Conservation (phyloP, 2,797 vertebrate species). For the Amblyopsis hoosieri region DNA sequence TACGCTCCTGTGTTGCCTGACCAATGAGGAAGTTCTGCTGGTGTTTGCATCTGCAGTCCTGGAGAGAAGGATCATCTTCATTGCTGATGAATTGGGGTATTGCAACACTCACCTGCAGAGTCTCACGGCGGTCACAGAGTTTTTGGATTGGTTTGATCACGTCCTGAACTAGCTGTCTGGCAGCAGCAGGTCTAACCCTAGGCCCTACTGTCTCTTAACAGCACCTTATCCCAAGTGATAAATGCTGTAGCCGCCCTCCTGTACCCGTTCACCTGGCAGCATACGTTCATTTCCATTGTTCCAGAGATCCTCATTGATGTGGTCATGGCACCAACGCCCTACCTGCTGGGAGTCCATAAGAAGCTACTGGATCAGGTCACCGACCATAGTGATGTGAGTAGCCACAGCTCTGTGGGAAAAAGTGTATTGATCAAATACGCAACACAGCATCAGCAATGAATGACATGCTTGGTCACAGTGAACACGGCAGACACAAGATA, state of each 20-base stretch:
- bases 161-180: neutral
- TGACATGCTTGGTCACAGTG: too few species aligned
- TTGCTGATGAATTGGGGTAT: constrained; percentile 91
- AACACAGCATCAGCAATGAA: too few species aligned
- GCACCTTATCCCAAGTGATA: constrained; percentile 91
- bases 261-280: constrained; percentile 95
- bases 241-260: constrained; percentile 92
- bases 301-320: constrained; percentile 90
- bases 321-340: constrained; percentile 93
- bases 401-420: neutral
- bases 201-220: constrained; percentile 50
- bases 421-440: neutral
- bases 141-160: neutral
- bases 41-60: constrained; percentile 87
- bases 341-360: constrained; percentile 92
- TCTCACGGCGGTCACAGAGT: neutral
- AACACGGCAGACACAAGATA: too few species aligned
- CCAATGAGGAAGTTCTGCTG: constrained; percentile 81
- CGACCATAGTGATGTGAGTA: constrained; percentile 82
- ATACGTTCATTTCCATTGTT: constrained; percentile 94
- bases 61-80: constrained; percentile 89
- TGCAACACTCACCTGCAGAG: neutral
- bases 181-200: constrained; percentile 4
- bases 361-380: constrained; percentile 76
- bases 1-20: constrained; percentile 82